Evolutionary conservation across 2,797 vertebrate species (phyloP).

Genomic region (Falco novaeseelandiae): DNA sequence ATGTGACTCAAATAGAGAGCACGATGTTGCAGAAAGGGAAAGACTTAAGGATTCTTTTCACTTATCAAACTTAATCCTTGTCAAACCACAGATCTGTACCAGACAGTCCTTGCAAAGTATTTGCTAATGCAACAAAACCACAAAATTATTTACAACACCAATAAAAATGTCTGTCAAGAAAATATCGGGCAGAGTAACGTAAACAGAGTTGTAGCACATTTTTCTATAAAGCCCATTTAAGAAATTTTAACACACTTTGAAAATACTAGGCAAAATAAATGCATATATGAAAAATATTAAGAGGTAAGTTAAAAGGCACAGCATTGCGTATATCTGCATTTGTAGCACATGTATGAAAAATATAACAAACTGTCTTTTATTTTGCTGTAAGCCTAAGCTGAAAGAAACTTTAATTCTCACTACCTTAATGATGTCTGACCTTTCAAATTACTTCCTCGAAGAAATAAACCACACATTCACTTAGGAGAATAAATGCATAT

Average conservation of each 20-base stretch:
- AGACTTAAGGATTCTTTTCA: not conserved
- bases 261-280: not conserved
- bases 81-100: not conserved
- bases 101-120: not conserved
- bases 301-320: not conserved
- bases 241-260: not conserved
- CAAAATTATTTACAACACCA: not conserved
- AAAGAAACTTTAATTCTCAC: not conserved
- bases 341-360: not conserved
- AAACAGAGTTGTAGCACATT: not conserved
- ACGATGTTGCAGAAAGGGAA: not conserved
- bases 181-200: not conserved
- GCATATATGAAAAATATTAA: not conserved
- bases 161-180: not conserved
- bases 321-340: not conserved
- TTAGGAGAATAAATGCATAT: not conserved
- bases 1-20: accelerated
- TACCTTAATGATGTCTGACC: not conserved
- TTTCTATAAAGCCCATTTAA: not conserved
- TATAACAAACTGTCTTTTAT: not conserved
- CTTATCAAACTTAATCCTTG: not conserved
- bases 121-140: not conserved
- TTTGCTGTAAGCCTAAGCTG: not conserved
- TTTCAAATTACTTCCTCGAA: not conserved
- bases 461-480: not conserved